Percentiles rank a stretch among this genome's conserved stretches.
Conservation (phyloP, 1,140 invertebrate genomes). For the Linepithema humile region DNA sequence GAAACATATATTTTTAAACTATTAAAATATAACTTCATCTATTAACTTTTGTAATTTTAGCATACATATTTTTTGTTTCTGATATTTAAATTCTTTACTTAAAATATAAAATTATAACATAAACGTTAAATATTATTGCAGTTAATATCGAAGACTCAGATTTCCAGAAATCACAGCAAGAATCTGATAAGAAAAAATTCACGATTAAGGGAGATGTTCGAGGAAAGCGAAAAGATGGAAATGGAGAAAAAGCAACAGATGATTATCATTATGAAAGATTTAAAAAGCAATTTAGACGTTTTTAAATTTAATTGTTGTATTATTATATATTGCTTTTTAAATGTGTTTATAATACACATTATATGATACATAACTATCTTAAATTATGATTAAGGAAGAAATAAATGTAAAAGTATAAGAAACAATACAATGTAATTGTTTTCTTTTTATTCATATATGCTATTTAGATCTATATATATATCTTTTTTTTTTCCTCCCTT, state of each 20-base stretch:
- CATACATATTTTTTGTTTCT: background rate
- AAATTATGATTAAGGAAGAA: background rate
- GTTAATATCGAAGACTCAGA: slow-evolving; percentile 93
- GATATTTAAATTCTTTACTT: background rate
- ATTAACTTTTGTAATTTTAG: background rate
- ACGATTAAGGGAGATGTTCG: slow-evolving; percentile 85
- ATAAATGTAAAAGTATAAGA: background rate
- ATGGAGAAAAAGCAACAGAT: slow-evolving; percentile 96
- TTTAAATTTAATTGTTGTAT: slow-evolving; percentile 83
- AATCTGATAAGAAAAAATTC: slow-evolving; percentile 83
- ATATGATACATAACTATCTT: background rate
- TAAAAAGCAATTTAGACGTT: slow-evolving; percentile 97
- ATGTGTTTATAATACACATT: too few species aligned
- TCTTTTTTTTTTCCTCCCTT: too few species aligned
- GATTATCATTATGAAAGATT: slow-evolving; percentile 99
- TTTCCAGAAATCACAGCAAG: slow-evolving; percentile 85
- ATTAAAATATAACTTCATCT: background rate
- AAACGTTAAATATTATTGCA: slow-evolving; percentile 80
- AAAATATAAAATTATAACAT: slow-evolving; percentile 28
- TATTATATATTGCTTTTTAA: background rate
- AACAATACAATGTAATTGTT: background rate
- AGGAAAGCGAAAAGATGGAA: slow-evolving; percentile 89
- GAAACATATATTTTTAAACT: slow-evolving; percentile 37
- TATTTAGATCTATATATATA: background rate
- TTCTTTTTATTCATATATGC: background rate